These are phyloP conservation scores for Tetanocera ferruginea DNA, from an alignment of 2,888 invertebrate genomes.

Conservation along the genomic window DNA sequence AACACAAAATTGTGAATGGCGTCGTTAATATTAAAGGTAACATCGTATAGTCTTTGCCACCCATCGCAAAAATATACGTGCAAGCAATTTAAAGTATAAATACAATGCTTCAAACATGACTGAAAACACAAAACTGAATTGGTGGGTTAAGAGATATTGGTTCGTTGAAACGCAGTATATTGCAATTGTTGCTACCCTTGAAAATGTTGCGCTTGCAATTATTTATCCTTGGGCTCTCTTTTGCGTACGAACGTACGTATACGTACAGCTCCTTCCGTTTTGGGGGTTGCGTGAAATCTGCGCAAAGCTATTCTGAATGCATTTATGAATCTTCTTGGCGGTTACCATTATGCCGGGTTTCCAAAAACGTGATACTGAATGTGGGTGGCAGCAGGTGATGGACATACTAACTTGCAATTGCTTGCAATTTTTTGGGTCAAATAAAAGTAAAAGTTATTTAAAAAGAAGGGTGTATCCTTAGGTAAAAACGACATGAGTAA, in stretches of 20 bases:
- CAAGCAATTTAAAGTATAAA: too few species aligned
- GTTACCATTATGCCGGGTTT: conserved; percentile 24
- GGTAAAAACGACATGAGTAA: too few species aligned
- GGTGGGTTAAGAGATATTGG: too few species aligned
- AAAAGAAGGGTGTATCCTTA: conserved; percentile 20
- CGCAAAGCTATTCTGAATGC: conserved; percentile 22
- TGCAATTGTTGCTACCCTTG: conserved; percentile 48
- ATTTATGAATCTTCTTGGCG: conserved; percentile 24
- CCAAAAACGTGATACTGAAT: conserved; percentile 23
- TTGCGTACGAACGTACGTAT: not conserved
- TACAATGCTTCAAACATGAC: too few species aligned
- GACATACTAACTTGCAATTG: not conserved
- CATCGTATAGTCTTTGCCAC: too few species aligned
- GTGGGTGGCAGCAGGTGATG: conserved; percentile 21
- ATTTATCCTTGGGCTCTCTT: conserved; percentile 46
- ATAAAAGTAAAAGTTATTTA: conserved; percentile 36
- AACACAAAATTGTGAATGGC: too few species aligned
- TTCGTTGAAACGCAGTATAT: not conserved
- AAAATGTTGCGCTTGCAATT: conserved; percentile 50
- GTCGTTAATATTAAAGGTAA: too few species aligned
- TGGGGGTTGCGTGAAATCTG: conserved; percentile 30
- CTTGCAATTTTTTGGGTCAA: conserved; percentile 25
- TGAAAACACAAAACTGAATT: too few species aligned
- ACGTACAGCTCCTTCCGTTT: not conserved
- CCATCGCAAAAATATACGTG: too few species aligned